A percentile compares a stretch with the other conserved stretches of the same genome.
phyloP scores from a whole-genome alignment of 1,140 invertebrate species.

The Pseudomyrmex concolor region DNA sequence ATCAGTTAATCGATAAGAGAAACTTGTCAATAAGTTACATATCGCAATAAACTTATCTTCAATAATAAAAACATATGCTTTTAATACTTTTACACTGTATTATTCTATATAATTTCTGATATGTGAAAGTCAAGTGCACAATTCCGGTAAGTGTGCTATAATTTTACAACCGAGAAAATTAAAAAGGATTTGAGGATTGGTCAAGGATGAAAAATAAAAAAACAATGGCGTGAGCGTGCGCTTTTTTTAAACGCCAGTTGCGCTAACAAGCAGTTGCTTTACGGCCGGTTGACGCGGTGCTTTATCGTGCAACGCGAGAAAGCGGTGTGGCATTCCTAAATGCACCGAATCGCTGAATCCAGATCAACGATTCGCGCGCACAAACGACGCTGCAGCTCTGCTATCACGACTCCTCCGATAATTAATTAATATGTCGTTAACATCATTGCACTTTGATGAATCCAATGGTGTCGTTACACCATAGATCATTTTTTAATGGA shows the following conservation, averaged over 20 bases:
- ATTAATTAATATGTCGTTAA: slow-evolving; percentile 36
- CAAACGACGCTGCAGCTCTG: not conserved
- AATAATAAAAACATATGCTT: not conserved
- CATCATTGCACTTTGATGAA: not conserved
- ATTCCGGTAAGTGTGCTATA: not conserved
- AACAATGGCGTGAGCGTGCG: not conserved
- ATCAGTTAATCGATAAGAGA: too few relatives aligned
- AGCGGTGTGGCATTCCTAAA: slow-evolving; percentile 30
- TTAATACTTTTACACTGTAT: not conserved
- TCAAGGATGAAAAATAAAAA: not conserved
- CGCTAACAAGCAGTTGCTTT: slow-evolving; percentile 29
- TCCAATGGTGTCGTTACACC: not conserved
- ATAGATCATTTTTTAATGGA: not conserved
- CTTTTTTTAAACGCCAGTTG: slow-evolving; percentile 22
- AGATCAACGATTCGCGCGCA: slow-evolving; percentile 17
- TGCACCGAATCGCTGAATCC: slow-evolving; percentile 28
- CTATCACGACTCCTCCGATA: not conserved
- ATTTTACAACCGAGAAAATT: slow-evolving; percentile 2
- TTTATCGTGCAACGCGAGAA: slow-evolving; percentile 48
- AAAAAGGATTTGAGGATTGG: not conserved
- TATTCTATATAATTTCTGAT: not conserved
- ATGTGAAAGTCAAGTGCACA: not conserved
- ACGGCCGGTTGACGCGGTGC: not conserved
- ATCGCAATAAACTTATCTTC: too few relatives aligned
- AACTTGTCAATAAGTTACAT: not conserved